These are phyloP conservation scores for Neoascia interrupta DNA, from an alignment of 2,888 invertebrate genomes.

Conservation along the genomic window DNA sequence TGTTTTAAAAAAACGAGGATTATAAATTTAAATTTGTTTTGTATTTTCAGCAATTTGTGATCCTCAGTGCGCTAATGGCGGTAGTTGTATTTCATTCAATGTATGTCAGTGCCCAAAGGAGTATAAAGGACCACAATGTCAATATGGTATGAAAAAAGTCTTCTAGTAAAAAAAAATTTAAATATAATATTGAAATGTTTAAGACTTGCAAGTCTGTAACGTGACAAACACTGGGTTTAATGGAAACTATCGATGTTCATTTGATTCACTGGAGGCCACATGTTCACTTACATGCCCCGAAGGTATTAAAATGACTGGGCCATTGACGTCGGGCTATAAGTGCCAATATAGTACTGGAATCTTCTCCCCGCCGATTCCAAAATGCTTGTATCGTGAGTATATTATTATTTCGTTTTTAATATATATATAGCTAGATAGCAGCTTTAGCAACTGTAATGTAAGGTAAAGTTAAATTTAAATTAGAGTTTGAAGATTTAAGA, in stretches of 20 bases:
- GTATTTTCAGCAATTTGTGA: slow-evolving; percentile 81
- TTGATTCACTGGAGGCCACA: slow-evolving; percentile 82
- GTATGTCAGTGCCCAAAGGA: slow-evolving; percentile 88
- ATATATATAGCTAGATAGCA: not conserved
- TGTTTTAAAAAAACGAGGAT: not conserved
- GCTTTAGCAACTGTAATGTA: too few relatives aligned
- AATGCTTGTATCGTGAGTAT: slow-evolving; percentile 84
- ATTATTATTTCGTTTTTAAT: too few relatives aligned
- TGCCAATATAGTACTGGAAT: slow-evolving; percentile 85
- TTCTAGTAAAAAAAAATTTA: not conserved
- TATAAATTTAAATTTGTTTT: too few relatives aligned
- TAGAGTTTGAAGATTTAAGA: too few relatives aligned
- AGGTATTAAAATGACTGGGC: slow-evolving; percentile 83
- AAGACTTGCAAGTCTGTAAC: slow-evolving; percentile 81
- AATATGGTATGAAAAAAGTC: slow-evolving; percentile 76
- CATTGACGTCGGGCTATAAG: slow-evolving; percentile 83
- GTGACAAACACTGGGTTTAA: slow-evolving; percentile 85
- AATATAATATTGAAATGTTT: slow-evolving; percentile 78
- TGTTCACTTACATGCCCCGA: slow-evolving; percentile 86
- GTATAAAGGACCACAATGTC: slow-evolving; percentile 80
- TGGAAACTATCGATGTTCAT: slow-evolving; percentile 87
- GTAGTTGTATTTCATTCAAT: slow-evolving; percentile 88
- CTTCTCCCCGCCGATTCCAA: slow-evolving; percentile 87
- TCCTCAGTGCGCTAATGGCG: slow-evolving; percentile 89
- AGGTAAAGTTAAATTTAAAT: too few relatives aligned